Conservation (phyloP, 1,140 invertebrate genomes). For the Theocolax elegans region DNA sequence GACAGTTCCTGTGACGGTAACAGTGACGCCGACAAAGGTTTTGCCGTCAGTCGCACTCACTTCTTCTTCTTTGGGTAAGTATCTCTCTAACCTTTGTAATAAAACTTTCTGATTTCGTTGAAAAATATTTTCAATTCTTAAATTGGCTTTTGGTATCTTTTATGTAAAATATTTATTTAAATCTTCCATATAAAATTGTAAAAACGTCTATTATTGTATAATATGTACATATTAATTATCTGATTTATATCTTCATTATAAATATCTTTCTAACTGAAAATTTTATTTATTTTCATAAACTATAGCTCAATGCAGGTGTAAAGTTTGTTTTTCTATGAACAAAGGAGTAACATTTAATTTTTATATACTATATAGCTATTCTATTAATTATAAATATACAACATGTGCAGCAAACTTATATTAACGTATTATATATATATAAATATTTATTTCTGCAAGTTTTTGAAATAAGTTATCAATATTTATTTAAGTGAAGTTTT, state of each 20-base stretch:
- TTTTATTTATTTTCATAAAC: conserved; percentile 20
- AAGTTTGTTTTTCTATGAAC: too few species aligned
- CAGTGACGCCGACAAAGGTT: conserved; percentile 58
- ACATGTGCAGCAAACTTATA: too few species aligned
- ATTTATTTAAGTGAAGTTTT: too few species aligned
- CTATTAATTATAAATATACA: too few species aligned
- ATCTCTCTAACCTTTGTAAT: conserved; percentile 42
- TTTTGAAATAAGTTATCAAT: too few species aligned
- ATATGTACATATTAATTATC: conserved; percentile 44
- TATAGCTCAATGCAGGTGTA: too few species aligned
- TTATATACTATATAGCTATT: too few species aligned
- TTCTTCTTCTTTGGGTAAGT: conserved; percentile 52
- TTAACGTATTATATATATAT: too few species aligned
- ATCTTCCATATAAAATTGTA: conserved; percentile 35
- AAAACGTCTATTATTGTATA: conserved; percentile 43
- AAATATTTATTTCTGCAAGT: too few species aligned
- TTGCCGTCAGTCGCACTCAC: conserved; percentile 50
- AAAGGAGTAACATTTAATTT: too few species aligned
- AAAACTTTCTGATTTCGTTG: conserved; percentile 39
- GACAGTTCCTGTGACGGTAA: conserved; percentile 68
- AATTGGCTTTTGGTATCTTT: conserved; percentile 50
- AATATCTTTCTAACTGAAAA: conserved; percentile 32
- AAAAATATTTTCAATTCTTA: conserved; percentile 37
- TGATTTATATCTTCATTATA: conserved; percentile 45
- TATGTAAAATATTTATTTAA: conserved; percentile 41